Percentiles rank a stretch among this genome's conserved stretches.
Evolutionary conservation across 2,797 vertebrate species (phyloP).

Genomic region (Dendrocincla tyrannina): DNA sequence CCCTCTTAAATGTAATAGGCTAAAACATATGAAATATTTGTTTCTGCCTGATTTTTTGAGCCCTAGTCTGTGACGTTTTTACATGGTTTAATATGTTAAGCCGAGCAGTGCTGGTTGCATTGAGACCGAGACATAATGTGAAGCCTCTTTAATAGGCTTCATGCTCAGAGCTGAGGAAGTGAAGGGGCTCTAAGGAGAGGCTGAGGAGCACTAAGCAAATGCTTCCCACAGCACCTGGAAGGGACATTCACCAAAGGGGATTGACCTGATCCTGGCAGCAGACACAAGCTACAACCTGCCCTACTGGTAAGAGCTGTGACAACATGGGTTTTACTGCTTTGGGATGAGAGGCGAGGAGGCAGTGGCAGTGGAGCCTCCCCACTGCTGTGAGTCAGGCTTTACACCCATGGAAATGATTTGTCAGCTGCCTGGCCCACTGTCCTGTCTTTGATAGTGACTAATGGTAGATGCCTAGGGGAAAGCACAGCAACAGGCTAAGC

Average conservation of each 20-base stretch:
- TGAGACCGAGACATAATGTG: background rate
- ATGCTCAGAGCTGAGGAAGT: background rate
- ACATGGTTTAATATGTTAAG: background rate
- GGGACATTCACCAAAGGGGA: background rate
- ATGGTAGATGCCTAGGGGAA: background rate
- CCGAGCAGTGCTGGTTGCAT: background rate
- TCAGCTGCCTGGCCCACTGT: constrained; percentile 29
- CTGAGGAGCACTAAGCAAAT: background rate
- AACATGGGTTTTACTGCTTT: background rate
- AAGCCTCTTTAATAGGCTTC: background rate
- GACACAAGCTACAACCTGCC: background rate
- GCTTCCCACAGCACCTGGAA: background rate
- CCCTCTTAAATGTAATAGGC: background rate
- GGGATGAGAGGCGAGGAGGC: background rate
- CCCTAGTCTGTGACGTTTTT: background rate
- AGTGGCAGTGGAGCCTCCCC: background rate
- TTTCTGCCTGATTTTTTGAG: background rate
- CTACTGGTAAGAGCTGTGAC: background rate
- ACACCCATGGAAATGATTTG: constrained; percentile 5
- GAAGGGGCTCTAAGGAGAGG: background rate
- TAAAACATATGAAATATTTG: background rate
- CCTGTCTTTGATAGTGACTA: constrained; percentile 29
- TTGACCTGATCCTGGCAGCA: background rate
- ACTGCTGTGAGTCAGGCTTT: constrained; percentile 7
- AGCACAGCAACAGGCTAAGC: background rate